Evolutionary conservation across 1,140 invertebrate genomes (phyloP).

Genomic region (Phymastichus coffea): DNA sequence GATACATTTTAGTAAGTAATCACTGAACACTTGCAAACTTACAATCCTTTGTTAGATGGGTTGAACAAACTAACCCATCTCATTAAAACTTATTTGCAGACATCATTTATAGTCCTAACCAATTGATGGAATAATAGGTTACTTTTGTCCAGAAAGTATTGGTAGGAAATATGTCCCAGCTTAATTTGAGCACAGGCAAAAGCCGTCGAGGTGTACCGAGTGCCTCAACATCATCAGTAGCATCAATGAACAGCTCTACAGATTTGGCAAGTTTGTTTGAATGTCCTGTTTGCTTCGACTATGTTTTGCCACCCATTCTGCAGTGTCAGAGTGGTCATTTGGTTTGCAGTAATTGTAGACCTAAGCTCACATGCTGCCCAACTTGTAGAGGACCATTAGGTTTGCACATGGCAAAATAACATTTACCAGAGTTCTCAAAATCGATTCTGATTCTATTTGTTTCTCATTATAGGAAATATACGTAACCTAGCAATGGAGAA

Average conservation of each 20-base stretch:
- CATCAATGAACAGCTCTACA: conserved; percentile 61
- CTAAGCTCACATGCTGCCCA: conserved; percentile 95
- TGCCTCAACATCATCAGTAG: conserved; percentile 50
- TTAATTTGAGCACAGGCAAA: conserved; percentile 52
- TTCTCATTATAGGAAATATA: conserved; percentile 86
- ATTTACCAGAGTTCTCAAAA: too few relatives aligned
- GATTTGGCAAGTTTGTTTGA: conserved; percentile 96
- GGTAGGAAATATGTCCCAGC: conserved; percentile 48
- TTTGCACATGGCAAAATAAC: conserved; percentile 36
- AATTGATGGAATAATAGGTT: too few relatives aligned
- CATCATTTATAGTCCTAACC: too few relatives aligned
- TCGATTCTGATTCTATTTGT: not conserved
- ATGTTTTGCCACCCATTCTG: conserved; percentile 94
- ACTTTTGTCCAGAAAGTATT: too few relatives aligned
- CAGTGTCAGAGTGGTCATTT: conserved; percentile 87
- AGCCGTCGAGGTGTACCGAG: conserved; percentile 51
- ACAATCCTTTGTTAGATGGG: too few relatives aligned
- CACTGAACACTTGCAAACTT: too few relatives aligned
- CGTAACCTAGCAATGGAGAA: conserved; percentile 99
- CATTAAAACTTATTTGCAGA: too few relatives aligned
- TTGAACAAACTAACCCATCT: too few relatives aligned
- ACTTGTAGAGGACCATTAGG: conserved; percentile 93
- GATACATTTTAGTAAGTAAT: too few relatives aligned
- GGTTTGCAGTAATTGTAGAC: conserved; percentile 92
- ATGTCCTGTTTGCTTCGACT: conserved; percentile 99